Evolutionary conservation across 2,888 invertebrate species (phyloP).

Genomic region (Rhagonycha fulva): DNA sequence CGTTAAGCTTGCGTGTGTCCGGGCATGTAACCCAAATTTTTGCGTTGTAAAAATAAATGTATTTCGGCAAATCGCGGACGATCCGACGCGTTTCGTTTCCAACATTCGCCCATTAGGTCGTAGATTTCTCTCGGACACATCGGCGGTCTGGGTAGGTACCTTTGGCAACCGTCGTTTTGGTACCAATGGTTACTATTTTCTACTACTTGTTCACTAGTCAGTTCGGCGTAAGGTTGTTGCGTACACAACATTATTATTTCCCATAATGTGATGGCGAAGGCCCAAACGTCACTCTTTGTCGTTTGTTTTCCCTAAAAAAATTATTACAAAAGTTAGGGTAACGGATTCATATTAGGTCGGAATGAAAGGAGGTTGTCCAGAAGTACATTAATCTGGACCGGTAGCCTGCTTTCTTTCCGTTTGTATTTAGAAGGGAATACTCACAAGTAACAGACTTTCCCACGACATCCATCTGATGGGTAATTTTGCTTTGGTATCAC

Average conservation of each 20-base stretch:
- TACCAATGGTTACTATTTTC: constrained; percentile 58
- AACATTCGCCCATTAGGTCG: constrained; percentile 90
- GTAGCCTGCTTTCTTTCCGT: not conserved
- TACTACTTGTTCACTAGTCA: constrained; percentile 83
- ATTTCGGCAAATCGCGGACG: constrained; percentile 88
- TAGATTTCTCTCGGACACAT: constrained; percentile 86
- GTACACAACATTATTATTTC: constrained; percentile 82
- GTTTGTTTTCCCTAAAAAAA: constrained; percentile 78
- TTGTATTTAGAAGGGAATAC: constrained; percentile 31
- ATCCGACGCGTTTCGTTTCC: constrained; percentile 80
- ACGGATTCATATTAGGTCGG: too few relatives aligned
- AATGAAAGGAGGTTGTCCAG: not conserved
- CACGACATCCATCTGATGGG: constrained; percentile 95
- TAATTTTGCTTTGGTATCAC: constrained; percentile 78
- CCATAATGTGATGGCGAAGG: constrained; percentile 89
- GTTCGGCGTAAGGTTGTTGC: constrained; percentile 79
- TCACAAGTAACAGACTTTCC: constrained; percentile 82
- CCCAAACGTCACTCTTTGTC: constrained; percentile 89
- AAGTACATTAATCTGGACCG: not conserved
- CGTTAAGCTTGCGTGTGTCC: constrained; percentile 43
- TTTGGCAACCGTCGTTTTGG: constrained; percentile 59
- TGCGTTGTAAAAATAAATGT: constrained; percentile 78
- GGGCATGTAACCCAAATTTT: constrained; percentile 69
- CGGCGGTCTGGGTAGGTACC: constrained; percentile 67
- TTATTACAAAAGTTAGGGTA: not conserved